Percentiles rank a stretch among this genome's conserved stretches.
These are phyloP conservation scores for Conus ventricosus DNA, from an alignment of 1,140 invertebrate genomes.

Conservation along the genomic window DNA sequence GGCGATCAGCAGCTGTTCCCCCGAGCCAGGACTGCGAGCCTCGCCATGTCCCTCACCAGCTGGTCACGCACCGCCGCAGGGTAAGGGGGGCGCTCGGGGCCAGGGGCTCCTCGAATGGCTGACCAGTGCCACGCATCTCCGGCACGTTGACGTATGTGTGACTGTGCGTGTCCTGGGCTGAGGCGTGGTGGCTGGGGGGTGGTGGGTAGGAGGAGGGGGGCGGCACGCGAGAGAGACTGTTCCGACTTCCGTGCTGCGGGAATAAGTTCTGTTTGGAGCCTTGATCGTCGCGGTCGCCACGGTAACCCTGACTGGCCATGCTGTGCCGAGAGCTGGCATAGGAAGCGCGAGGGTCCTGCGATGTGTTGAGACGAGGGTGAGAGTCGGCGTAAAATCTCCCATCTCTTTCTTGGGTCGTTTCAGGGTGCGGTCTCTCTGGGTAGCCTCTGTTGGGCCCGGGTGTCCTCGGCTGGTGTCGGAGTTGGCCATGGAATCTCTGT, in stretches of 20 bases:
- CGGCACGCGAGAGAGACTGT: slow-evolving; percentile 12
- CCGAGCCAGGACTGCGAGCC: slow-evolving; percentile 60
- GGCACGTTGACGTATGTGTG: slow-evolving; percentile 61
- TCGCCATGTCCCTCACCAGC: slow-evolving; percentile 63
- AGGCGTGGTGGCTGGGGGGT: not conserved
- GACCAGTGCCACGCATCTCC: slow-evolving; percentile 21
- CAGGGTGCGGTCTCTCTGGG: slow-evolving; percentile 1
- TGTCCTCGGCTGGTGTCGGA: not conserved
- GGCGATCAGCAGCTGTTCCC: slow-evolving; percentile 54
- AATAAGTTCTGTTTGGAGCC: slow-evolving; percentile 28
- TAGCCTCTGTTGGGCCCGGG: slow-evolving; percentile 3
- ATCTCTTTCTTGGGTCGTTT: not conserved
- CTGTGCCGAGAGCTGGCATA: slow-evolving; percentile 26
- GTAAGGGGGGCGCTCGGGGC: slow-evolving; percentile 61
- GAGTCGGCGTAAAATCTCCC: not conserved
- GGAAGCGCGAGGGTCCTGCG: slow-evolving; percentile 29
- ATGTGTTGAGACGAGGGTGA: not conserved
- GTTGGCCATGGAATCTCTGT: not conserved
- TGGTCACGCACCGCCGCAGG: slow-evolving; percentile 58
- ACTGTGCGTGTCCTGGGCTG: slow-evolving; percentile 12
- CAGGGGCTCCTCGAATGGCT: slow-evolving; percentile 29
- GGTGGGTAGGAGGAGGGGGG: slow-evolving; percentile 1
- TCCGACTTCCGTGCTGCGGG: slow-evolving; percentile 18
- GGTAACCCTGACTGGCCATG: slow-evolving; percentile 18
- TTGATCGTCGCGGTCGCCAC: not conserved